Evolutionary conservation across 2,113 vertebrate species (phyloP).

Genomic region (Apodemus sylvaticus): DNA sequence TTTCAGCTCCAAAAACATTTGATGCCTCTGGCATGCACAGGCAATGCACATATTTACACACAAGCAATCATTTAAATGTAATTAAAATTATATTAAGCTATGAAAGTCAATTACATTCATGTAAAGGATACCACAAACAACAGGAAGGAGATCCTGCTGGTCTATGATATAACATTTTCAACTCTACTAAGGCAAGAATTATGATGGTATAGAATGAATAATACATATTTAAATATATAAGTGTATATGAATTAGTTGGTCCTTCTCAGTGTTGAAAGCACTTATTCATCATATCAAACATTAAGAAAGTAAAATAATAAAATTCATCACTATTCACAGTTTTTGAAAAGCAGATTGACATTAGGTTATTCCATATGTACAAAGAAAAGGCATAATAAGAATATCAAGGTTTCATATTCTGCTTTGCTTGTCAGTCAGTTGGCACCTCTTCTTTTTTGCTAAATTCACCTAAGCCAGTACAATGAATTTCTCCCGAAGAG

Average conservation of each 20-base stretch:
- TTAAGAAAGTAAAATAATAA: neutral
- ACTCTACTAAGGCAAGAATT: neutral
- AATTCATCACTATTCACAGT: neutral
- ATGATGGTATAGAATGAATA: neutral
- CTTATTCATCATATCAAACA: neutral
- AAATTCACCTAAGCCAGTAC: neutral
- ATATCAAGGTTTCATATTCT: neutral
- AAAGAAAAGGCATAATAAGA: neutral
- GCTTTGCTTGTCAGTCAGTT: too few relatives aligned
- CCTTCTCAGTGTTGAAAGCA: neutral
- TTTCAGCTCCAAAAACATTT: neutral
- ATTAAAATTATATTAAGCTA: neutral
- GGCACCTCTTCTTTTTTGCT: neutral
- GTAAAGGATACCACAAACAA: neutral
- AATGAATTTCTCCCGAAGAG: neutral
- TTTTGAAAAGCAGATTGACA: neutral
- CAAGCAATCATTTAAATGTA: neutral
- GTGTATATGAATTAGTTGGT: neutral
- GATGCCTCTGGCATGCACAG: neutral
- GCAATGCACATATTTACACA: neutral
- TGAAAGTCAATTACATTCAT: neutral
- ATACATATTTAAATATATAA: neutral
- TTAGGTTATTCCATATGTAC: neutral
- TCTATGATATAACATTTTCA: neutral
- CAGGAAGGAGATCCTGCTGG: neutral